These are phyloP conservation scores for Momotus momota DNA, from an alignment of 2,797 vertebrate genomes.

Conservation along the genomic window DNA sequence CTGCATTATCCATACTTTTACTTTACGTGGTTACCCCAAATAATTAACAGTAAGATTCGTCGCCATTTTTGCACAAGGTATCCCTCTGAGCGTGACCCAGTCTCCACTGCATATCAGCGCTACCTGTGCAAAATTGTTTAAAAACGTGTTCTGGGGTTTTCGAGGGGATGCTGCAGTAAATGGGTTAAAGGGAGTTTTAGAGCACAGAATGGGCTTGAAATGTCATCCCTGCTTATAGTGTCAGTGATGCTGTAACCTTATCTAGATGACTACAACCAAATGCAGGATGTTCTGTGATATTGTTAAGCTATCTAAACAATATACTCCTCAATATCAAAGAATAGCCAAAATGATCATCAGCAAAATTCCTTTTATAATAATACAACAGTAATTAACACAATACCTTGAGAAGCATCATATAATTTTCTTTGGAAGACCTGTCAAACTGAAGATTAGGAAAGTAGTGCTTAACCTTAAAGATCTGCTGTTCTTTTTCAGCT, in stretches of 20 bases:
- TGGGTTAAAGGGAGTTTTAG: neutral
- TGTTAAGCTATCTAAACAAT: neutral
- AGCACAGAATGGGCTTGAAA: neutral
- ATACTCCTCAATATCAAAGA: neutral
- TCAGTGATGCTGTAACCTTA: neutral
- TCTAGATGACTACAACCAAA: neutral
- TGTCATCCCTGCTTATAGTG: neutral
- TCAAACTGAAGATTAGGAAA: neutral
- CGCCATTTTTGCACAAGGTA: neutral
- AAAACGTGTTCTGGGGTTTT: neutral
- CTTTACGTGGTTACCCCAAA: neutral
- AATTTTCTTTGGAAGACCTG: rapidly evolving
- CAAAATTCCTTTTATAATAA: neutral
- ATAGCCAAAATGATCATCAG: neutral
- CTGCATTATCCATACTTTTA: neutral
- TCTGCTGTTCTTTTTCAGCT: neutral
- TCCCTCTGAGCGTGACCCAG: neutral
- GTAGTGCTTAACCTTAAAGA: neutral
- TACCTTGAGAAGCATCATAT: neutral
- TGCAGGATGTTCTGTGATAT: neutral
- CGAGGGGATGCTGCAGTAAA: neutral
- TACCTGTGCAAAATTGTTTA: neutral
- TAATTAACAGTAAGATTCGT: neutral
- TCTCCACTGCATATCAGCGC: neutral
- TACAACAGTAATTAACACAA: neutral